Evolutionary conservation across 1,140 invertebrate genomes (phyloP), one percentile per base, ranked within the genome.

Genomic region (Tetramorium alpestre): DNA sequence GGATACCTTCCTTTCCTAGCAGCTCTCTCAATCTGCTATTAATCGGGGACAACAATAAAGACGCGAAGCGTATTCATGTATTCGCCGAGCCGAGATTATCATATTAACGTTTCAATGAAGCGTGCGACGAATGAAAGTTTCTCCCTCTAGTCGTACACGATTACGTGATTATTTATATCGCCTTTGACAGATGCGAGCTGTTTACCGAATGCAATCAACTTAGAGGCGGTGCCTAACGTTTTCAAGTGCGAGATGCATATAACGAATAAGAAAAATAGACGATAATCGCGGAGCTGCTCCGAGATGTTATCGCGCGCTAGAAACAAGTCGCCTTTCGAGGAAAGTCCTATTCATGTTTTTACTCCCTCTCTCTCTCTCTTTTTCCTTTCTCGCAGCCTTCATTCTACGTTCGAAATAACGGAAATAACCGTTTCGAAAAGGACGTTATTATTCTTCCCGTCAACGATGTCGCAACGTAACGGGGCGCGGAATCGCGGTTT

Each of bases 321-420:
- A 16, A 38, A 65, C 13, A 28, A 65, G 5, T 2, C 41, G 22
- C 49, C 28, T 56, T 49, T 62, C 44, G 13, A 84, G 58, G 11
- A 70, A 62, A 41, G 38, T 44, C 49, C 58, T 84, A 60, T 67
- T 85, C 28, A 22, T 2, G 33, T 64, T 80, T 82, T 56, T 44
- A 28, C 72, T 77, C 58, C 25, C n/a, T 70, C 25, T 47, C 41
- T 47, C 13, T 62, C 58, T 16, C 4, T 33, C 60, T n/a, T 3
- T 8, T 82, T 22, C 3, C 11, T 77, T 47, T 41, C 8, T 22
- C 22, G 51, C n/a, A 54, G 11, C 18, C 28, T 38, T 16, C n/a
- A 22, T 54, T 54, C 51, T 13, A 58, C 33, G 33, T 75, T 58
- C 18, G 51, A 56, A 73, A 41, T 73, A 73, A 38, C 18, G 49